Percentiles rank a stretch among this genome's conserved stretches.
phyloP scores from a whole-genome alignment of 1,140 invertebrate species.

The Apis mellifera region Amel_HAv3.1 CM009932.2:14967501-14968000 shows the following conservation, averaged over 20 bases:
- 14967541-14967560: background rate
- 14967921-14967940: too few relatives aligned
- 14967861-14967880: too few relatives aligned
- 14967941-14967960: too few relatives aligned
- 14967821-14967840: conserved; percentile 54
- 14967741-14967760: background rate
- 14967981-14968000: conserved; percentile 36
- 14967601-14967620: conserved; percentile 4
- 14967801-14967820: background rate
- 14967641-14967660: background rate
- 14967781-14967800: background rate
- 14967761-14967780: too few relatives aligned
- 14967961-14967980: background rate
- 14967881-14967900: too few relatives aligned
- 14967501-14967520: background rate
- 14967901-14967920: too few relatives aligned
- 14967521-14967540: background rate
- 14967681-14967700: too few relatives aligned
- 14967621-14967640: background rate
- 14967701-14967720: too few relatives aligned
- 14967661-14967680: too few relatives aligned
- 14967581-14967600: background rate
- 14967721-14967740: too few relatives aligned
- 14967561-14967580: conserved; percentile 22
- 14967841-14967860: conserved; percentile 9